Percentiles rank a stretch among this genome's conserved stretches.
Conservation (phyloP, 64 coral and sea anemone genomes). For the Catalaphyllia jardinei region DNA sequence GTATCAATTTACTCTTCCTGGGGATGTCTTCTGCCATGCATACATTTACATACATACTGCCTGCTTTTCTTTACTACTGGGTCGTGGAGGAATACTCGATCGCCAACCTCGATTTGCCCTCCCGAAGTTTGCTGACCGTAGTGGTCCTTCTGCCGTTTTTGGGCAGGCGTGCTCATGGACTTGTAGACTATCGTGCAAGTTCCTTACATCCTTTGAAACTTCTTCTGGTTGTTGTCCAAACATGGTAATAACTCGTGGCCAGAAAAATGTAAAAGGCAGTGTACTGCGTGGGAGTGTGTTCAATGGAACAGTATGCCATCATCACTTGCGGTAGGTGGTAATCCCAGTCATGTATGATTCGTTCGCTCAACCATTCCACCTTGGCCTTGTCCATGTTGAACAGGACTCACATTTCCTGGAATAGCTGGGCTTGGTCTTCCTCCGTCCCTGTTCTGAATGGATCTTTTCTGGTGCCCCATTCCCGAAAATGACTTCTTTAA, state of each 20-base stretch:
- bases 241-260: conserved; percentile 42
- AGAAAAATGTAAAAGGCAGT: conserved; percentile 24
- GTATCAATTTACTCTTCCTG: too few relatives aligned
- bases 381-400: neutral
- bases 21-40: too few relatives aligned
- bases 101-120: too few relatives aligned
- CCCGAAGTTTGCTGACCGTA: too few relatives aligned
- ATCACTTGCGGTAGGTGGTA: neutral
- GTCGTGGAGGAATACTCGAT: too few relatives aligned
- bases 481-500: neutral
- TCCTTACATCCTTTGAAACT: neutral
- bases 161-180: neutral
- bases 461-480: conserved; percentile 12
- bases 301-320: conserved; percentile 21
- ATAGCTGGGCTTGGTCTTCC: neutral
- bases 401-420: conserved; percentile 15
- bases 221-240: neutral
- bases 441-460: neutral
- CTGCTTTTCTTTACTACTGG: too few relatives aligned
- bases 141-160: too few relatives aligned
- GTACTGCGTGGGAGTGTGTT: neutral
- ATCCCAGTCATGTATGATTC: conserved; percentile 43
- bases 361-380: conserved; percentile 30
- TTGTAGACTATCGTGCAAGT: neutral
- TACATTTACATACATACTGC: too few relatives aligned